phyloP scores from a whole-genome alignment of 2,113 vertebrate species.

The Ciconia maguari region DNA sequence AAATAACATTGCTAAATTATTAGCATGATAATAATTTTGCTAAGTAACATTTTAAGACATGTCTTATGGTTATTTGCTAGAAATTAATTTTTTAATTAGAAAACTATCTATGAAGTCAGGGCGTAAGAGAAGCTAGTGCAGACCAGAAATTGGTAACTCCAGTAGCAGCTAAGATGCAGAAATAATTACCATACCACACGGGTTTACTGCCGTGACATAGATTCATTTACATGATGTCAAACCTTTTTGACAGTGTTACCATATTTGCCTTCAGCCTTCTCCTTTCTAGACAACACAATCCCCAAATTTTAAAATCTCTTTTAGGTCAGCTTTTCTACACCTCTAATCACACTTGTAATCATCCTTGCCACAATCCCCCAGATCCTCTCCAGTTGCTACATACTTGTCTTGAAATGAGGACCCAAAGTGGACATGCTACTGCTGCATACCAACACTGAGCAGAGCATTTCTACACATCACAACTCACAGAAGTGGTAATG shows the following conservation, averaged over 20 bases:
- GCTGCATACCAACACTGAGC: neutral
- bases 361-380: neutral
- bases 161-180: neutral
- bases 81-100: neutral
- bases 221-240: neutral
- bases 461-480: rapidly evolving
- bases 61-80: neutral
- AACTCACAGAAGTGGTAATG: rapidly evolving
- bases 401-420: neutral
- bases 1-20: neutral
- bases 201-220: neutral
- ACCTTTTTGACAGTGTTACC: neutral
- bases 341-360: neutral
- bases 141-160: neutral
- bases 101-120: neutral
- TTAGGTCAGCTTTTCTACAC: neutral
- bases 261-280: neutral
- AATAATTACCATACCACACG: neutral
- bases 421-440: neutral
- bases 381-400: neutral
- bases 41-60: neutral
- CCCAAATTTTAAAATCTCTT: neutral
- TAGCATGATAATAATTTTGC: neutral
- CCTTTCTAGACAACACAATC: neutral
- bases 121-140: neutral